These are phyloP conservation scores for Melanostoma mellinum DNA, from an alignment of 2,888 invertebrate genomes.

Conservation along the genomic window DNA sequence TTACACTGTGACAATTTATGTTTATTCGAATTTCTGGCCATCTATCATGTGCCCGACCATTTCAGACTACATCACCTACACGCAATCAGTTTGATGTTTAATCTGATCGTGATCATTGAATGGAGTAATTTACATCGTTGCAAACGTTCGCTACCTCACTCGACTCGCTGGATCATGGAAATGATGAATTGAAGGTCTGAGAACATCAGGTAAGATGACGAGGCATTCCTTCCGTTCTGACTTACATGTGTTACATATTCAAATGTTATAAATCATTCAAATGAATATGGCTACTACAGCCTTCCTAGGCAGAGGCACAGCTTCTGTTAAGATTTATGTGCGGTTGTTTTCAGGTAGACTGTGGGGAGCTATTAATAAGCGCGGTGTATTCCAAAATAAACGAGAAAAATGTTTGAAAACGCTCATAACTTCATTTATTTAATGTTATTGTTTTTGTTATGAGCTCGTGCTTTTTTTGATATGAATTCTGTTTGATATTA, in stretches of 20 bases:
- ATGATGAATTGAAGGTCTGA: conserved; percentile 52
- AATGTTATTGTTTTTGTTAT: conserved; percentile 5
- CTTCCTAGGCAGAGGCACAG: conserved; percentile 1
- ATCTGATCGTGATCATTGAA: conserved; percentile 42
- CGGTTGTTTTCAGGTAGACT: conserved; percentile 52
- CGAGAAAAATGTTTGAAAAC: background rate
- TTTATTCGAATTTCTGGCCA: conserved; percentile 39
- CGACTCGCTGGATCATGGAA: conserved; percentile 20
- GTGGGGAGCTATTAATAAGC: conserved; percentile 46
- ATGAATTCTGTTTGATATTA: conserved; percentile 6
- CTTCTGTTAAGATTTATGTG: conserved; percentile 39
- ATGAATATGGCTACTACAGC: background rate
- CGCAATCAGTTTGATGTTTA: conserved; percentile 28
- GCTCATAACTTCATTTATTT: conserved; percentile 11
- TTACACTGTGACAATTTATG: conserved; percentile 49
- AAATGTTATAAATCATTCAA: conserved; percentile 40
- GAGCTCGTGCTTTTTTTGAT: conserved; percentile 11
- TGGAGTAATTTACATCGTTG: conserved; percentile 34
- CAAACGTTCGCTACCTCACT: conserved; percentile 12
- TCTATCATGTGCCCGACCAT: conserved; percentile 33
- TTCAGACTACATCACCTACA: conserved; percentile 39
- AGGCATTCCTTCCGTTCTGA: conserved; percentile 19
- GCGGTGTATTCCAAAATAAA: no score
- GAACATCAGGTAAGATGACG: conserved; percentile 35
- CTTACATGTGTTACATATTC: conserved; percentile 41